phyloP scores from a whole-genome alignment of 2,797 vertebrate species.

The Coreius guichenoti region DNA sequence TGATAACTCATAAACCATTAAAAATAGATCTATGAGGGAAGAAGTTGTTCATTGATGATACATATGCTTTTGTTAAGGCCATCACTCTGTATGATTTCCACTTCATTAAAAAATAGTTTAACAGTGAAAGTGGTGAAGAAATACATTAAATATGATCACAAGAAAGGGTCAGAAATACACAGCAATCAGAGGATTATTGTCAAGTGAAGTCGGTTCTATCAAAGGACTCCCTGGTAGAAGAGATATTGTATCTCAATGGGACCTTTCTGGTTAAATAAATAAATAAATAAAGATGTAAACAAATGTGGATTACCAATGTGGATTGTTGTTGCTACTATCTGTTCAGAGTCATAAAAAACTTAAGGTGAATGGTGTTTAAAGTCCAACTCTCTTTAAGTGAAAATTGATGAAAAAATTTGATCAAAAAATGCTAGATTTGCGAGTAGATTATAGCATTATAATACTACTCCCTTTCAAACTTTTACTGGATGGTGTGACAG shows the following conservation, averaged over 20 bases:
- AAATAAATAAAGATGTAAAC: too few species aligned
- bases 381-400: not conserved
- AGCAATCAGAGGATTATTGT: not conserved
- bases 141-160: not conserved
- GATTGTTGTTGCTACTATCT: too few species aligned
- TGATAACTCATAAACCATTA: not conserved
- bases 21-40: not conserved
- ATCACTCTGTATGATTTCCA: not conserved
- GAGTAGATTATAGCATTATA: too few species aligned
- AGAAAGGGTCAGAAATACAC: not conserved
- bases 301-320: too few species aligned
- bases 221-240: not conserved
- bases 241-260: too few species aligned
- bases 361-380: not conserved
- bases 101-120: not conserved
- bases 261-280: too few species aligned
- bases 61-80: not conserved
- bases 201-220: not conserved
- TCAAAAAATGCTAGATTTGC: too few species aligned
- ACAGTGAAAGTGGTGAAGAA: not conserved
- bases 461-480: not conserved
- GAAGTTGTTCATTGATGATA: not conserved
- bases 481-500: not conserved
- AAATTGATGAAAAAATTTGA: too few species aligned
- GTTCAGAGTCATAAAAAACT: too few species aligned